phyloP scores from a whole-genome alignment of 2,888 invertebrate species.

The Synanthedon tipuliformis region DNA sequence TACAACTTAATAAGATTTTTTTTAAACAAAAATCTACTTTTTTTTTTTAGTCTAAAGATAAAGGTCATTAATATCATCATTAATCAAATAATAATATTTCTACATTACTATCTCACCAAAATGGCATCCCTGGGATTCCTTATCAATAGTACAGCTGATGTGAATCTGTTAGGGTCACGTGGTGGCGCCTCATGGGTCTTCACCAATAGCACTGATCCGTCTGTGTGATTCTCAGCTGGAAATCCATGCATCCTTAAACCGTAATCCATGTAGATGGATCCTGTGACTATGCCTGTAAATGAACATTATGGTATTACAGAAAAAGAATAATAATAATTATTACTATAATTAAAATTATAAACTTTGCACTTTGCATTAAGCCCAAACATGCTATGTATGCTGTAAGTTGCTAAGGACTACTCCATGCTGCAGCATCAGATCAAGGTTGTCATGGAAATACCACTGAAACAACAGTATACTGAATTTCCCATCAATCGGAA shows the following conservation, averaged over 20 bases:
- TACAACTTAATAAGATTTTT: too few relatives aligned
- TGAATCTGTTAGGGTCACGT: slow-evolving; percentile 67
- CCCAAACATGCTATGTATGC: too few relatives aligned
- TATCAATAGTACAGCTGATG: slow-evolving; percentile 77
- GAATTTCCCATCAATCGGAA: too few relatives aligned
- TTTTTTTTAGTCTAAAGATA: too few relatives aligned
- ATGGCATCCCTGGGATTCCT: slow-evolving; percentile 79
- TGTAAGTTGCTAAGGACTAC: background rate
- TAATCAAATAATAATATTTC: too few relatives aligned
- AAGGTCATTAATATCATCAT: too few relatives aligned
- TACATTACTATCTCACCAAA: slow-evolving; percentile 40
- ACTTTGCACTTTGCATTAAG: background rate
- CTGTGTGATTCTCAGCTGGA: slow-evolving; percentile 80
- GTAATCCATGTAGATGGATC: slow-evolving; percentile 85
- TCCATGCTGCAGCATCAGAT: background rate
- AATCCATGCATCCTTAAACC: slow-evolving; percentile 82
- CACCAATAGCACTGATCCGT: slow-evolving; percentile 81
- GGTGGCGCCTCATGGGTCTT: slow-evolving; percentile 85
- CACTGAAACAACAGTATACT: too few relatives aligned
- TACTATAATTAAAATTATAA: background rate
- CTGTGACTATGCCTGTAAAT: slow-evolving; percentile 77
- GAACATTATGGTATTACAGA: background rate
- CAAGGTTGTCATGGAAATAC: too few relatives aligned
- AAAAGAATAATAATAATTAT: background rate
- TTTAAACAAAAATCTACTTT: too few relatives aligned